phyloP scores from a whole-genome alignment of 2,113 vertebrate genomes.

The Lepus europaeus region DNA sequence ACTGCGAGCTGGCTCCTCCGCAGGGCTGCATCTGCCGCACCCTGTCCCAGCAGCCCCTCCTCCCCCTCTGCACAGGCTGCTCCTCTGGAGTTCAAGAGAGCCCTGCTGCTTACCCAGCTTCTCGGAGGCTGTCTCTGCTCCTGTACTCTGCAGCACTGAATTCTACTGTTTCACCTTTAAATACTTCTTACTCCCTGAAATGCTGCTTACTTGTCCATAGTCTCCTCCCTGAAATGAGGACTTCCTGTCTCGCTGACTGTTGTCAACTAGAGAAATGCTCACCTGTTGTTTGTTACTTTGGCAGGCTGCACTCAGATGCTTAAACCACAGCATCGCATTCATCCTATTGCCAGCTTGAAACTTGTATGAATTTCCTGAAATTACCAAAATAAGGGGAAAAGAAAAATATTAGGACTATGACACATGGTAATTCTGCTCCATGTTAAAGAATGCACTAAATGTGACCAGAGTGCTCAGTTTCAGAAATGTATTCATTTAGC shows the following conservation, averaged over 20 bases:
- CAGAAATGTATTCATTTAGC: background rate
- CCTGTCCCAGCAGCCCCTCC: background rate
- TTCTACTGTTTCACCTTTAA: background rate
- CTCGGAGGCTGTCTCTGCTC: background rate
- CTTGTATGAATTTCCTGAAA: conserved; percentile 97
- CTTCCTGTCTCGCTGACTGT: background rate
- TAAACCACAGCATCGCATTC: conserved; percentile 98
- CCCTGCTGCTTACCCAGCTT: background rate
- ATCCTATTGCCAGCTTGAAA: conserved; percentile 97
- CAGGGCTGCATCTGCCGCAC: background rate
- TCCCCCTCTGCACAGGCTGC: background rate
- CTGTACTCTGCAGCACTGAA: background rate
- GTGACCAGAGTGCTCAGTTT: background rate
- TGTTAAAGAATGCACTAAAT: background rate
- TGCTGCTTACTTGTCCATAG: background rate
- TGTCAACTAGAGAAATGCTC: conserved; percentile 55
- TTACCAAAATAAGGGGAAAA: conserved; percentile 60
- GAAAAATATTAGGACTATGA: background rate
- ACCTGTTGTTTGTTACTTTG: conserved; percentile 99
- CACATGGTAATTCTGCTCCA: background rate
- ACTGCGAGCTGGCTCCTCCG: background rate
- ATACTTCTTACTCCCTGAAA: conserved; percentile 7
- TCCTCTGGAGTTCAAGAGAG: background rate
- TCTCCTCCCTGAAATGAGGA: background rate
- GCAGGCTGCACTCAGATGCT: conserved; percentile 97